Evolutionary conservation across 2,113 vertebrate species (phyloP).

Genomic region (Psittacula cyanocephala): DNA sequence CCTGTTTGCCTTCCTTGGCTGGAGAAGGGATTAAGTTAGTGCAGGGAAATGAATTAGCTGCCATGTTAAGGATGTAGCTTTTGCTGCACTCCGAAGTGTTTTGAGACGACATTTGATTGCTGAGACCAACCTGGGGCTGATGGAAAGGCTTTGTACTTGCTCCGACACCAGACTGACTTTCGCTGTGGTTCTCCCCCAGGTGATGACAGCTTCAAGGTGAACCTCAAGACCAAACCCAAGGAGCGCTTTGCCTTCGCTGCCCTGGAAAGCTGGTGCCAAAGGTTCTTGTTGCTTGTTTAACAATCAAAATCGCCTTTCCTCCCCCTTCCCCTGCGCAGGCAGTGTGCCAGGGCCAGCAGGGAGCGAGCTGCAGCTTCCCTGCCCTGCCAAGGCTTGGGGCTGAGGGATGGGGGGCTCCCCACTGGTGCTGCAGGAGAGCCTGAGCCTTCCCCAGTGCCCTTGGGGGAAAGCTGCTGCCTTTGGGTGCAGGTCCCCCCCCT

Average conservation of each 20-base stretch:
- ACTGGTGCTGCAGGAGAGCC: not conserved
- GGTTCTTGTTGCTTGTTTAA: not conserved
- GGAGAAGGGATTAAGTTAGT: slow-evolving; percentile 44
- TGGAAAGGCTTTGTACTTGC: not conserved
- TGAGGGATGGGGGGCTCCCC: not conserved
- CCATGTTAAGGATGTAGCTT: slow-evolving; percentile 38
- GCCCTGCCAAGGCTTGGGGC: accelerated
- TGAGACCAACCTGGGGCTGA: not conserved
- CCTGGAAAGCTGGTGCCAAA: not conserved
- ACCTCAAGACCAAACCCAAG: slow-evolving; percentile 1
- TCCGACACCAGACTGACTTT: not conserved
- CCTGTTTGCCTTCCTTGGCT: slow-evolving; percentile 50
- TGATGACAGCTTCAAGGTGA: slow-evolving; percentile 13
- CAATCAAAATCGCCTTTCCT: not conserved
- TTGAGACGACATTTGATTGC: not conserved
- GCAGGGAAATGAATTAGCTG: slow-evolving; percentile 54
- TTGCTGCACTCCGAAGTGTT: not conserved
- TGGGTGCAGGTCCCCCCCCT: not conserved
- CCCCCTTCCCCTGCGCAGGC: not conserved
- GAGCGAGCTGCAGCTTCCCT: not conserved
- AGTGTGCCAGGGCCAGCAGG: not conserved
- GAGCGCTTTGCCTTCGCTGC: not conserved
- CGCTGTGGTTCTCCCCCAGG: not conserved
- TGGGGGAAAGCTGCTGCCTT: not conserved
- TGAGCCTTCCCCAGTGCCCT: accelerated